A percentile compares a stretch with the other conserved stretches of the same genome.
Evolutionary conservation across 2,888 invertebrate genomes (phyloP).

Genomic region (Blomia tropicalis): DNA sequence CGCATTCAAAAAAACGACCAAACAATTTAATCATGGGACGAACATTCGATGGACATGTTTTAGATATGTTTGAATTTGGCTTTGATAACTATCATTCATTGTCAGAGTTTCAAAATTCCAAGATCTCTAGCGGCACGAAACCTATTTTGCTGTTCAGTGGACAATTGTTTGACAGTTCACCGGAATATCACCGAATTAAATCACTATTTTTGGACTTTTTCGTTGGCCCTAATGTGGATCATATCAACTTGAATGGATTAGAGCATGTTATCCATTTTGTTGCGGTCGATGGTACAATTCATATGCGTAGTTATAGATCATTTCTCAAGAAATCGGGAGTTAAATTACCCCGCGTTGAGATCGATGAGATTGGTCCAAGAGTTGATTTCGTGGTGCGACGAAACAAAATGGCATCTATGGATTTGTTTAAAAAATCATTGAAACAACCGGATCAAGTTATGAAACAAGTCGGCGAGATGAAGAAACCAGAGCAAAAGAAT

Average conservation of each 20-base stretch:
- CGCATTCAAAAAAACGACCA: conserved; percentile 85
- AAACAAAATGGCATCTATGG: conserved; percentile 71
- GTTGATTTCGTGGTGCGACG: conserved; percentile 70
- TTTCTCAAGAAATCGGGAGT: conserved; percentile 76
- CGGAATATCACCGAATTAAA: conserved; percentile 61
- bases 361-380: conserved; percentile 83
- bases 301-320: conserved; percentile 43
- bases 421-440: conserved; percentile 55
- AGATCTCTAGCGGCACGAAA: conserved; percentile 63
- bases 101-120: conserved; percentile 53
- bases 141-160: conserved; percentile 84
- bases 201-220: conserved; percentile 80
- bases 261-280: conserved; percentile 86
- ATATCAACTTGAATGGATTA: conserved; percentile 72
- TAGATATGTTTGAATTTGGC: conserved; percentile 93
- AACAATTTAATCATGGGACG: conserved; percentile 73
- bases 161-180: conserved; percentile 64
- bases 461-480: conserved; percentile 58
- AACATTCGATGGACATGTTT: conserved; percentile 66
- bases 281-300: conserved; percentile 44
- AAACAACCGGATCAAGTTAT: conserved; percentile 20
- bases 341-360: conserved; percentile 70
- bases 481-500: conserved; percentile 75
- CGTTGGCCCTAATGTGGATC: conserved; percentile 59
- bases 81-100: conserved; percentile 64